These are phyloP conservation scores for Carassius carassius DNA, from an alignment of 2,113 vertebrate species.

Conservation along the genomic window DNA sequence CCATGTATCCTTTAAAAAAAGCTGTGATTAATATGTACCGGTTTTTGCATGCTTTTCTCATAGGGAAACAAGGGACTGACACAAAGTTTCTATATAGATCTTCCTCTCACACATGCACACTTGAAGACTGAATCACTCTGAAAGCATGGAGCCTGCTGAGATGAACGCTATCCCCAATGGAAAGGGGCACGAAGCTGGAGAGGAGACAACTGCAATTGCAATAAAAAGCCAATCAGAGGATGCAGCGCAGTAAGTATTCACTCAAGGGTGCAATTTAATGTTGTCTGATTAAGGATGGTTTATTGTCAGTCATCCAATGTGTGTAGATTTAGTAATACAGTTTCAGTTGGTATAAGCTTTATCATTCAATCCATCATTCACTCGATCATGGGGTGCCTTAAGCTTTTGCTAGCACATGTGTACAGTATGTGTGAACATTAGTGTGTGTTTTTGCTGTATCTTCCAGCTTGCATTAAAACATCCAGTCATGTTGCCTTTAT, in stretches of 20 bases:
- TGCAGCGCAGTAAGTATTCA: constrained; percentile 70
- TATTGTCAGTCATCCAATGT: constrained; percentile 7
- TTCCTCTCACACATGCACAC: not conserved
- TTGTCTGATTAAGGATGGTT: constrained; percentile 14
- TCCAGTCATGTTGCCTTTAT: constrained; percentile 40
- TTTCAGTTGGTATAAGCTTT: constrained; percentile 1
- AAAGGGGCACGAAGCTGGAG: constrained; percentile 73
- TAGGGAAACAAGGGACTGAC: constrained; percentile 12
- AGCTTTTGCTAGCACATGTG: not conserved
- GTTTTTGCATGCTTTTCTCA: not conserved
- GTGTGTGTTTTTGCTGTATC: constrained; percentile 51
- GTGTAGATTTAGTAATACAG: not conserved
- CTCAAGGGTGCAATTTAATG: constrained; percentile 11
- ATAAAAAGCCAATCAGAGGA: constrained; percentile 66
- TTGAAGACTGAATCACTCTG: constrained; percentile 41
- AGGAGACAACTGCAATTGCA: constrained; percentile 62
- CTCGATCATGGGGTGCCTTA: not conserved
- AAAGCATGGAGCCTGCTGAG: constrained; percentile 68
- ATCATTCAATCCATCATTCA: not conserved
- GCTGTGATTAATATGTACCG: not conserved
- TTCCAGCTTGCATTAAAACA: constrained; percentile 42
- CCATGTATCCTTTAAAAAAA: not conserved
- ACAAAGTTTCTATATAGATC: not conserved
- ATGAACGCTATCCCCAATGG: constrained; percentile 75
- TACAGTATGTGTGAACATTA: not conserved